phyloP scores from a whole-genome alignment of 1,140 invertebrate genomes.

The Bathynomus jamesi region DNA sequence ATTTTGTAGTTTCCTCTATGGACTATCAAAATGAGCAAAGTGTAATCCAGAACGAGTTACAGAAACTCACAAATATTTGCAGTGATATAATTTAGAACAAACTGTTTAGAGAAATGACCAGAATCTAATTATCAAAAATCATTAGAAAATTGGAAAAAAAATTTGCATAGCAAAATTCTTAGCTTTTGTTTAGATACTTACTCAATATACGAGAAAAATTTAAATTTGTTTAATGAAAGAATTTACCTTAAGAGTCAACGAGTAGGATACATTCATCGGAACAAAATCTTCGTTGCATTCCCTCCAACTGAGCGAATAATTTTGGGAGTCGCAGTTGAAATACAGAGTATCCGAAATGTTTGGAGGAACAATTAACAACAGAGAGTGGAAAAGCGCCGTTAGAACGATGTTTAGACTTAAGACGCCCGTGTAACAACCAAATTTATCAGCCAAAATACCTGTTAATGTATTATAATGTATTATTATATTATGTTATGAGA shows the following conservation, averaged over 20 bases:
- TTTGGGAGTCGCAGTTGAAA: background rate
- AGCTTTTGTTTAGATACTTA: no score
- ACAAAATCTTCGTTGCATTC: background rate
- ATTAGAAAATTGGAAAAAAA: no score
- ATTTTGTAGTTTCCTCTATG: no score
- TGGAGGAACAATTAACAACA: background rate
- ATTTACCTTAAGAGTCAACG: background rate
- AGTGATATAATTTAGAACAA: no score
- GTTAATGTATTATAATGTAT: no score
- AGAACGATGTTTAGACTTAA: background rate
- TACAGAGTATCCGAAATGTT: background rate
- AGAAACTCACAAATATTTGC: no score
- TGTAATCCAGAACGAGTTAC: no score
- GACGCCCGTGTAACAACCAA: background rate
- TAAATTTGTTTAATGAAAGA: background rate
- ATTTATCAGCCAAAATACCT: background rate
- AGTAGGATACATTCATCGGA: background rate
- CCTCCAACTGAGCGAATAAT: background rate
- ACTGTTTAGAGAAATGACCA: no score
- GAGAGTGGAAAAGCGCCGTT: background rate
- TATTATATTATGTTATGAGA: no score
- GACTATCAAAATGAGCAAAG: no score
- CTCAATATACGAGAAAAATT: background rate
- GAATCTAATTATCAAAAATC: no score
- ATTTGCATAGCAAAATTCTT: no score